phyloP scores from a whole-genome alignment of 2,797 vertebrate genomes.

The Tympanoctomys barrerae region DNA sequence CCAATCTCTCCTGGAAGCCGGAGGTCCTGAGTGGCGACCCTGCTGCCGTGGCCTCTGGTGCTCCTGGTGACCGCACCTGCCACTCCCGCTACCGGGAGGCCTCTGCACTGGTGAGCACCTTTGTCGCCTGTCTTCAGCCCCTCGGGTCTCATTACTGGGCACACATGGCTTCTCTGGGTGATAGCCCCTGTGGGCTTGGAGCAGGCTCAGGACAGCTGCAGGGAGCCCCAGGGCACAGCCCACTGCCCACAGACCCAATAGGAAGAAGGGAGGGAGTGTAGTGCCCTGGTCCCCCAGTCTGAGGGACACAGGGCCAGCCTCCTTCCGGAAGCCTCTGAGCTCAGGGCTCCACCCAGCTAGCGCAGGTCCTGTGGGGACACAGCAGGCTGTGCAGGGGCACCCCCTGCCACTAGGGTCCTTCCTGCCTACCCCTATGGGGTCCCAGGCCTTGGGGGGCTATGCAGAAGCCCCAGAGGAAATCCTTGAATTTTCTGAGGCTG shows the following conservation, averaged over 20 bases:
- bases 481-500: slow-evolving; percentile 91
- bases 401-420: not conserved
- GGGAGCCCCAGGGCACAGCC: not conserved
- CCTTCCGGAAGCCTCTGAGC: not conserved
- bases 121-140: rapidly evolving
- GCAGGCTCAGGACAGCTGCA: not conserved
- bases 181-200: not conserved
- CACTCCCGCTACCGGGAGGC: not conserved
- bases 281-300: not conserved
- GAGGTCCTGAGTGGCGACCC: rapidly evolving
- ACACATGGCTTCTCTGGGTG: not conserved
- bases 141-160: not conserved
- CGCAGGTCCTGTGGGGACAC: not conserved
- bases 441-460: not conserved
- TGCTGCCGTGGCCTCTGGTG: not conserved
- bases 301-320: not conserved
- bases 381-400: not conserved
- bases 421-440: not conserved
- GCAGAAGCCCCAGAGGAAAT: slow-evolving; percentile 85
- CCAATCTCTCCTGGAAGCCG: no score
- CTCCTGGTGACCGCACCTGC: rapidly evolving
- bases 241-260: not conserved
- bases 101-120: not conserved
- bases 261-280: not conserved
- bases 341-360: not conserved